These are phyloP conservation scores for Melanotaenia parkinsoni DNA, from an alignment of 2,797 vertebrate species.

Conservation along the genomic window DNA sequence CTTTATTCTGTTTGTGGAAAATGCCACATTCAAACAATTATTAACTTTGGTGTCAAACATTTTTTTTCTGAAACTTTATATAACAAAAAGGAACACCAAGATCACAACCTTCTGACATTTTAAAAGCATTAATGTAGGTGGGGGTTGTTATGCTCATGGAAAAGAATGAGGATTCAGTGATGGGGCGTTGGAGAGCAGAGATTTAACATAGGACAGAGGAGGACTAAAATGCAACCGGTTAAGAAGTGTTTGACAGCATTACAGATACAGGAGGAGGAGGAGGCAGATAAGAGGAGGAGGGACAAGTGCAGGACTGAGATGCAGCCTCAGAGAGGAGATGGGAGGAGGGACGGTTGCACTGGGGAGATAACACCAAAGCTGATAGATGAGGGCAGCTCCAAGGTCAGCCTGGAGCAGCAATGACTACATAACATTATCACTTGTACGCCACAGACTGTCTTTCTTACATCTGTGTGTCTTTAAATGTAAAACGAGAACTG, in stretches of 20 bases:
- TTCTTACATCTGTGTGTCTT: neutral
- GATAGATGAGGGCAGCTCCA: conserved; percentile 64
- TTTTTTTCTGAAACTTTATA: neutral
- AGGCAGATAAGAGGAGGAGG: conserved; percentile 32
- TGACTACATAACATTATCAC: conserved; percentile 50
- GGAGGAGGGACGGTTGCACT: conserved; percentile 45
- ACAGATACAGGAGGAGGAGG: conserved; percentile 36
- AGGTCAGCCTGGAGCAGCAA: conserved; percentile 61
- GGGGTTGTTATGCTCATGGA: neutral
- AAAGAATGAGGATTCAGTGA: neutral
- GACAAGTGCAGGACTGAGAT: conserved; percentile 50
- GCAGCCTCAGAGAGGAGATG: conserved; percentile 32
- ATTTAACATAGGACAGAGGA: neutral
- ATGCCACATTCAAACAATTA: conserved; percentile 5
- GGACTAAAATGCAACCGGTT: neutral
- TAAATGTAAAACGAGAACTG: neutral
- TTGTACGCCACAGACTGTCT: neutral
- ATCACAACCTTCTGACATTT: conserved; percentile 20
- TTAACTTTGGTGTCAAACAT: conserved; percentile 11
- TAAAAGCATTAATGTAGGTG: conserved; percentile 21
- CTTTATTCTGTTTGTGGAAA: neutral
- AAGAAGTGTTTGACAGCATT: neutral
- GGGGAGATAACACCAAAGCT: conserved; percentile 51
- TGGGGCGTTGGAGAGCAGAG: neutral
- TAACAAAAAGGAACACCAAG: neutral